phyloP scores from a whole-genome alignment of 2,113 vertebrate species.

The Prinia subflava region DNA sequence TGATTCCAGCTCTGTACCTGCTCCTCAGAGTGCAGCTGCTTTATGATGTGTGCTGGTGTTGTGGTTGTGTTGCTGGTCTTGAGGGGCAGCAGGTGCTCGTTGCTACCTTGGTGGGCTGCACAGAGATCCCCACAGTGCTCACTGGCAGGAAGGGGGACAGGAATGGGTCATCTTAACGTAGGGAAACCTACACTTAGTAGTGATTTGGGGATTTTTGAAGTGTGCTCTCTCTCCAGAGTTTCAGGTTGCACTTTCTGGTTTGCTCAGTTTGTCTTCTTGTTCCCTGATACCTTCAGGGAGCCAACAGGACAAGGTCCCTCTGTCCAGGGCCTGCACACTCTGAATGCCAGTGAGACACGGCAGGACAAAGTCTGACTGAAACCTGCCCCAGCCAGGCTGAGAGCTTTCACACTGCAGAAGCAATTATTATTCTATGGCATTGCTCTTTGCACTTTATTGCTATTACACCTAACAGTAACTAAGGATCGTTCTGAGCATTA shows the following conservation, averaged over 20 bases:
- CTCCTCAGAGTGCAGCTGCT: neutral
- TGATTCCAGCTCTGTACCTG: neutral
- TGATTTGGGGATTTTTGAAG: neutral
- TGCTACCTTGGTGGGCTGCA: neutral
- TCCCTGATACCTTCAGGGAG: neutral
- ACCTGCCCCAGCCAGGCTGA: neutral
- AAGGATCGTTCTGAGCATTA: neutral
- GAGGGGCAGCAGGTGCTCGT: neutral
- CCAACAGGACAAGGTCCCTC: neutral
- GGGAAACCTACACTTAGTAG: neutral
- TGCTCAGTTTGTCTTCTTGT: neutral
- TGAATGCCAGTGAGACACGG: rapidly evolving
- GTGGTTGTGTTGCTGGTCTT: neutral
- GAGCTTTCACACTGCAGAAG: neutral
- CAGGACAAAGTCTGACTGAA: neutral
- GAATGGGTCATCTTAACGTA: neutral
- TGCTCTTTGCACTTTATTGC: neutral
- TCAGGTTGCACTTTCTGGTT: neutral
- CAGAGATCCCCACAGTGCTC: neutral
- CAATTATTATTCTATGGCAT: neutral
- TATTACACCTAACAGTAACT: neutral
- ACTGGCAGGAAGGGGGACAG: neutral
- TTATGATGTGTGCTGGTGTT: neutral
- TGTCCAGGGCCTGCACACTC: neutral
- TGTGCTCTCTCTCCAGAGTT: neutral